A percentile compares a stretch with the other conserved stretches of the same genome.
Evolutionary conservation across 2,113 vertebrate species (phyloP).

Genomic region (Toxotes jaculatrix): DNA sequence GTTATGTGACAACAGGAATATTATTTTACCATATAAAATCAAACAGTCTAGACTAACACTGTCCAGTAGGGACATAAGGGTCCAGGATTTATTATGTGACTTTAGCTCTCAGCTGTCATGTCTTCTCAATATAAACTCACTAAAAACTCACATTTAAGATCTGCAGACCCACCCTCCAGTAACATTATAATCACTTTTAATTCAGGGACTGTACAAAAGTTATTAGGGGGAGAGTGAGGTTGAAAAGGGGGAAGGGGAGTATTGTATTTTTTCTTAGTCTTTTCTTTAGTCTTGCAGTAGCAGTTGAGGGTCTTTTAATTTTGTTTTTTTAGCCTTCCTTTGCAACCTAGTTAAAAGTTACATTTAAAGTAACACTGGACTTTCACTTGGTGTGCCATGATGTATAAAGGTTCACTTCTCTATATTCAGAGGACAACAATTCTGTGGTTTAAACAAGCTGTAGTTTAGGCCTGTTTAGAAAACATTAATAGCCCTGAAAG

Average conservation of each 20-base stretch:
- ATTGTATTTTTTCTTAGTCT: not conserved
- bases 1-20: not conserved
- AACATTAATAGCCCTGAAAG: too few species aligned
- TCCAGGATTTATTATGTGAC: slow-evolving; percentile 1
- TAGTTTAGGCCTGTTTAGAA: too few species aligned
- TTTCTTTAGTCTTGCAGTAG: not conserved
- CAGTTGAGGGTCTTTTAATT: not conserved
- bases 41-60: not conserved
- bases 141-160: not conserved
- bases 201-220: not conserved
- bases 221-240: not conserved
- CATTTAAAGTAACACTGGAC: not conserved
- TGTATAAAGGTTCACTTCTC: not conserved
- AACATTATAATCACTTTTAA: not conserved
- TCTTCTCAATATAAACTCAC: not conserved
- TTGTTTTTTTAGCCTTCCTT: not conserved
- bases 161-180: not conserved
- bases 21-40: not conserved
- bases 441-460: not conserved
- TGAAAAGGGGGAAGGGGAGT: not conserved
- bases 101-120: not conserved
- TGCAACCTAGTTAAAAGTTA: not conserved
- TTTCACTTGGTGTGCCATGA: not conserved
- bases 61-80: not conserved
- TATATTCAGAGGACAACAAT: not conserved